Conservation (phyloP, 2,797 vertebrate genomes). For the Brachyalestes nurse region DNA sequence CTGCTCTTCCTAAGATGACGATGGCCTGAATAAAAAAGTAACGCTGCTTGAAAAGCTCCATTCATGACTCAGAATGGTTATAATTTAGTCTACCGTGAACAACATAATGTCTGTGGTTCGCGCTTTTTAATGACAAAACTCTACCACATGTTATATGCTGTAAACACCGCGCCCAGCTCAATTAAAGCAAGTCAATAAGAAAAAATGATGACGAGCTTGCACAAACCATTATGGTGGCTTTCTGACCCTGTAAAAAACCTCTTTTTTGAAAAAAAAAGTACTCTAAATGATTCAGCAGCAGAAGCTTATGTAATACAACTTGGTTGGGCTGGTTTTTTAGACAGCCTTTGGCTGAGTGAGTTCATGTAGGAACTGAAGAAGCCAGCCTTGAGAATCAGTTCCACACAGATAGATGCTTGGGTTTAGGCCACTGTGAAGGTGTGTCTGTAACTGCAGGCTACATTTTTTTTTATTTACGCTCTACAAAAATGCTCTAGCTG, state of each 20-base stretch:
- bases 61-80: constrained; percentile 24
- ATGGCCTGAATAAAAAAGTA: not conserved
- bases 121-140: constrained; percentile 3
- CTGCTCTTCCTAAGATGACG: not conserved
- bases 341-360: not conserved
- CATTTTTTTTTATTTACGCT: not conserved
- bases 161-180: constrained; percentile 3
- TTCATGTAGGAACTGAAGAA: constrained; percentile 32
- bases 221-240: not conserved
- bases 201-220: not conserved
- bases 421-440: constrained; percentile 41
- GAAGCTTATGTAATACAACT: constrained; percentile 13
- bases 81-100: not conserved
- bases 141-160: not conserved
- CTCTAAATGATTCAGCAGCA: constrained; percentile 21
- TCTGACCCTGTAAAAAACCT: constrained; percentile 1
- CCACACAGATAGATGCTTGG: constrained; percentile 35
- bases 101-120: constrained; percentile 5
- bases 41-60: constrained; percentile 25
- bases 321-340: constrained; percentile 3
- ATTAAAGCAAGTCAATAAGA: constrained; percentile 26
- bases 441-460: constrained; percentile 4
- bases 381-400: constrained; percentile 22
- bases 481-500: constrained; percentile 18
- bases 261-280: not conserved